Evolutionary conservation across 2,113 vertebrate genomes (phyloP), one percentile per base, ranked within the genome.

Genomic region (Baryphthengus martii): DNA sequence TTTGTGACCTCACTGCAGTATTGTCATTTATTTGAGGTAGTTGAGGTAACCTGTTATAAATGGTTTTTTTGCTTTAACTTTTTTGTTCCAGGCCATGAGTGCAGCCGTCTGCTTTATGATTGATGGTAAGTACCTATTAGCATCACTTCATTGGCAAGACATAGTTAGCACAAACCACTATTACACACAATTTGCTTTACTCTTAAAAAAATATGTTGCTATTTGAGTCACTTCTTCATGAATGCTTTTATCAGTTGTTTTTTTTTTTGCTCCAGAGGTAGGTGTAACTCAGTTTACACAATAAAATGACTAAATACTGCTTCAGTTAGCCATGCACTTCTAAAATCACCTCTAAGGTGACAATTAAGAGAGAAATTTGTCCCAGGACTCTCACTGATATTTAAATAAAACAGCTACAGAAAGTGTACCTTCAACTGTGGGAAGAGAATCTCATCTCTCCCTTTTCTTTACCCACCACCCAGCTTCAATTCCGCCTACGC

Each of bases 91-190:
- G 99, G 99, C 99, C 11, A 99, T 99, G 99, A 99, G 99, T 70
- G 99, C 99, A 44, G 99, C 99, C 24, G 99, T 99, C 74, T 99
- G 99, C 97, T 99, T 99, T 88, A 99, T 99, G 99, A 98, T 99
- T 87, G 98, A 98, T 84, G 99, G 99, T 99, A 97, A 98, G 99
- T 98, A 78, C 97, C 39, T 93, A 6, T 55, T 45, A 62, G 39
- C 70, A 56, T 72, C 61, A 17, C 49, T 89, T 84, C 29, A 6
- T 85, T 81, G 62, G 45, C 59, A 76, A 74, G 79, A 66, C 9
- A 11, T 16, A 31, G 58, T 55, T 19, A n/a, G 59, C 47, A 56
- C n/a, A 71, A 77, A 93, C 74, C 37, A n/a, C 35, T 68, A 24
- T 8, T 18, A 59, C 9, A 21, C 35, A 35, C 45, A 80, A 17